Base-by-base conservation (phyloP, 2,888 invertebrate genomes). In the Agapostemon virescens region DNA sequence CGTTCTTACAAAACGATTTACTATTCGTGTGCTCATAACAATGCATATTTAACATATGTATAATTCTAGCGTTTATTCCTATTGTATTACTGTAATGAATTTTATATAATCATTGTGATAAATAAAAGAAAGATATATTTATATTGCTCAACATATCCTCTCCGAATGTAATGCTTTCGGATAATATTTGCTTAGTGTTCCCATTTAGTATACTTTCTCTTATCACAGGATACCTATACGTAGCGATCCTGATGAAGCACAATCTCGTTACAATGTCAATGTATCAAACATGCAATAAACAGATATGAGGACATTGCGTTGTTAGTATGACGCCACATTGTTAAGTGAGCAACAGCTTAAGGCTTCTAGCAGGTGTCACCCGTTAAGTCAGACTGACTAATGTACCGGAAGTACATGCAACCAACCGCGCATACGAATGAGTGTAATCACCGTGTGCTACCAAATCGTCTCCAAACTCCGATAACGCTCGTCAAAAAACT, bases 321-420 rank as follows among this genome's bases (percentile, higher is more conserved):
- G 26, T 15, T 55, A 13, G 13, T 15, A 55, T 13, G 15, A 26
- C 26, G 15, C 15, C 17, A 26, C 15, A 26, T 55, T 55, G 55
- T 55, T 15, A 55, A 55, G 55, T 55, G 15, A 17, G 55, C 55
- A 55, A 55, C 55, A 55, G 55, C 55, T 55, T 26, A 26, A 55
- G 26, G 23, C 26, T 26, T n/a, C 55, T 26, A 15, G 6, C 55
- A 17, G 55, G 15, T 55, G 55, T 55, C 55, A 17, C 15, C 15
- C 55, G 15, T 26, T 55, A 55, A 55, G 55, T 55, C 7, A 55
- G 26, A 15, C 55, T 6, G 55, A 26, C 55, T 55, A 55, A 55
- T 55, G 55, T 55, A 55, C 23, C 55, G 55, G 55, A 55, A 55
- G 26, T 26, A 55, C 55, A 55, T 55, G 2, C 55, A 26, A 15